Base-by-base conservation (phyloP, 2,888 invertebrate species). In the Cheilosia vulpina region DNA sequence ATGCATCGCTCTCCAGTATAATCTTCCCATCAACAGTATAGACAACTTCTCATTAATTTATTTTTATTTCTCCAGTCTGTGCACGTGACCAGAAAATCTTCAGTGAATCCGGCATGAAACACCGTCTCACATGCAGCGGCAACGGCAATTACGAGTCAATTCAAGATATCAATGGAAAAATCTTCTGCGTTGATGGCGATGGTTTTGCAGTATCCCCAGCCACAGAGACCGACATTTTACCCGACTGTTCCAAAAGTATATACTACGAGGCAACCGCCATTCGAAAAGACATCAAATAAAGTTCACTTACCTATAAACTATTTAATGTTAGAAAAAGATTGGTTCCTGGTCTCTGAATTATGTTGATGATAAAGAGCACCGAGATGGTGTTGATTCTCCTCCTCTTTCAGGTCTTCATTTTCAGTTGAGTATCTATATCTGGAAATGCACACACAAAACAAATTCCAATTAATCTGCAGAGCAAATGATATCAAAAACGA, bases 151-250 rank as follows among this genome's bases (percentile, higher is more conserved):
- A 95, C 90, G 90, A 92, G 34, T 89, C 92, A n/a, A 89, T 92
- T 82, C 95, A 95, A 90, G 92, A 92, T 80, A 89, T 89, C 50
- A 93, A 93, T 43, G 93, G 93, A 19, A 93, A 93, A 72, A 92
- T 90, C 88, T 94, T 94, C 91, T 95, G 95, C 89, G 94, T 95
- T 5, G 95, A 95, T 89, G 89, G 89, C 2, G 94, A 95, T 90
- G 95, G 95, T 1, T 95, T 93, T 89, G 89, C 91, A 2, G 92
- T 92, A 17, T 91, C 89, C 66, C 87, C 87, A n/a, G 45, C 84
- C 34, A 57, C 47, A 17, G 72, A 87, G 71, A 82, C 72, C n/a
- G 87, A 76, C 19, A 53, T 27, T 15, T 24, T 87, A 47, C 87
- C 84, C 6, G 65, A 87, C 21, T 88, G 88, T 47, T 66, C 79